Base-by-base conservation (phyloP, 2,888 invertebrate genomes). In the Leptinotarsa peninsularis region DNA sequence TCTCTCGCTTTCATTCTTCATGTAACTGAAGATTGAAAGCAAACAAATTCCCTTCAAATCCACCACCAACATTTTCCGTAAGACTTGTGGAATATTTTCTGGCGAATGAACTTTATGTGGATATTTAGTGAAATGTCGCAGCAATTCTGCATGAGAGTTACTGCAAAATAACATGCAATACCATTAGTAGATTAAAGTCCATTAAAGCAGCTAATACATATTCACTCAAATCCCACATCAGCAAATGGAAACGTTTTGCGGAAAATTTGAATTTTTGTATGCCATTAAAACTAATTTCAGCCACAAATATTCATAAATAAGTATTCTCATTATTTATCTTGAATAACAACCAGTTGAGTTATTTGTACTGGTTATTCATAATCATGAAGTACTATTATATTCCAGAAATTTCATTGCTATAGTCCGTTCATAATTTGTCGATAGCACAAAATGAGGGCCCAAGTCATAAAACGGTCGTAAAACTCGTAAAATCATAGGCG, bases 181-280 rank as follows among this genome's bases (percentile, higher is more conserved):
- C 81, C 80, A 81, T 81, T 81, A 81, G 80, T 77, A 80, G 78
- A 81, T 81, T 81, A 80, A 43, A 80, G 79, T 78, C 79, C 80
- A 74, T 78, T 76, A 79, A 71, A 49, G 56, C 73, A 70, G 68
- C 76, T 71, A 78, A 77, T 80, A 78, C 71, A 76, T 79, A 78
- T 78, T 80, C 73, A 74, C 74, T 73, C 58, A 78, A 80, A 80
- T 77, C 78, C 77, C 78, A 75, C 72, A 63, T 49, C 66, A 23
- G 58, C 58, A 63, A 63, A 63, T 63, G 33, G 63, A 63, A 63
- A 63, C 27, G 58, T 52, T 52, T 43, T 43, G 43, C 43, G 3
- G 43, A 67, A 71, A 63, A 63, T 63, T 63, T 17, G 33, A 33
- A 43, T 63, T 63, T 63, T 33, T 43, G 63, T 43, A 63, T 27